Evolutionary conservation across 2,797 vertebrate genomes (phyloP).

Genomic region (Hafferia zeledoni): DNA sequence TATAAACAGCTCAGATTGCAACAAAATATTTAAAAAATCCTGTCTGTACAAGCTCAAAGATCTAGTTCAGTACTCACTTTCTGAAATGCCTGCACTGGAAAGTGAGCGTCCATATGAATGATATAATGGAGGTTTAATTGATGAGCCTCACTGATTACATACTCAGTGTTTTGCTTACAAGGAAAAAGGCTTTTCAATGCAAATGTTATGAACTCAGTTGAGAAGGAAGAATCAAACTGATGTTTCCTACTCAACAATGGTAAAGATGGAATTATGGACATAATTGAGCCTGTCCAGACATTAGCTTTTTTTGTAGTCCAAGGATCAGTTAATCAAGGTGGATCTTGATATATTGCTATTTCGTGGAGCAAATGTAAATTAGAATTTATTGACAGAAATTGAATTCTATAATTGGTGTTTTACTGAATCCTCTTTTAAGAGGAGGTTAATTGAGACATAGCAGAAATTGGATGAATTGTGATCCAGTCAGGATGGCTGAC

Average conservation of each 20-base stretch:
- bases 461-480: not conserved
- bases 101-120: not conserved
- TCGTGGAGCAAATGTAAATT: not conserved
- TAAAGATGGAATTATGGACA: not conserved
- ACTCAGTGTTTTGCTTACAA: not conserved
- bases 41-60: not conserved
- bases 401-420: not conserved
- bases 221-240: not conserved
- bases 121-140: not conserved
- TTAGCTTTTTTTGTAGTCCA: not conserved
- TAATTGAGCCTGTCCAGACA: not conserved
- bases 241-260: not conserved
- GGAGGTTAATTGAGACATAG: not conserved
- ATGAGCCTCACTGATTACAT: not conserved
- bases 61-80: not conserved
- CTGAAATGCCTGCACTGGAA: not conserved
- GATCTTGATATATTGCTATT: not conserved
- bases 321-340: not conserved
- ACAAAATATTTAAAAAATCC: not conserved
- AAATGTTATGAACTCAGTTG: not conserved
- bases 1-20: not conserved
- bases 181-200: not conserved
- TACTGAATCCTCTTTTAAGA: not conserved
- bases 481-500: not conserved
- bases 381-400: not conserved